Evolutionary conservation across 2,888 invertebrate genomes (phyloP).

Genomic region (Campoplex capitator): DNA sequence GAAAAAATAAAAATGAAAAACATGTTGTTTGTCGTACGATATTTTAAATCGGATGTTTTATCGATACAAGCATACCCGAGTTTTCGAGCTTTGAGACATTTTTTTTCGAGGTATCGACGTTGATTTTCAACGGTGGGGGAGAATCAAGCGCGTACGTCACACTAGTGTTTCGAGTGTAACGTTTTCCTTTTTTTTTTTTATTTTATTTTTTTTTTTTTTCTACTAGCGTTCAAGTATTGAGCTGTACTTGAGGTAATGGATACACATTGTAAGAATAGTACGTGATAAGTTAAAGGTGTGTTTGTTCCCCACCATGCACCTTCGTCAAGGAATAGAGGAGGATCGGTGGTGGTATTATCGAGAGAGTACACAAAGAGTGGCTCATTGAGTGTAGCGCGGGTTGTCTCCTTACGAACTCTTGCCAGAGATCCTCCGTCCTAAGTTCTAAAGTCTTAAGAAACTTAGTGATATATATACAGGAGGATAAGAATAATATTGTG

Average conservation of each 20-base stretch:
- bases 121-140: not conserved
- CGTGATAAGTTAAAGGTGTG: conserved; percentile 47
- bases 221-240: not conserved
- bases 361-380: conserved; percentile 35
- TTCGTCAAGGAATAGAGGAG: conserved; percentile 13
- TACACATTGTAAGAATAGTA: conserved; percentile 22
- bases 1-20: not conserved
- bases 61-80: not conserved
- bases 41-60: not conserved
- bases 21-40: not conserved
- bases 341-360: conserved; percentile 32
- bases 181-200: conserved; percentile 22
- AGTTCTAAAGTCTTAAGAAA: not conserved
- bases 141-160: not conserved
- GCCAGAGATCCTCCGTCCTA: conserved; percentile 19
- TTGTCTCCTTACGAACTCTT: conserved; percentile 33
- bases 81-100: conserved; percentile 6
- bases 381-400: conserved; percentile 15
- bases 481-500: not conserved
- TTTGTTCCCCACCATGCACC: conserved; percentile 49
- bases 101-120: not conserved
- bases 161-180: not conserved
- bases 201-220: not conserved
- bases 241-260: not conserved
- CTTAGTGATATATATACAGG: not conserved